Percentiles rank a stretch among this genome's conserved stretches.
phyloP scores from a whole-genome alignment of 1,140 invertebrate genomes.

The Dermatophagoides farinae region DNA sequence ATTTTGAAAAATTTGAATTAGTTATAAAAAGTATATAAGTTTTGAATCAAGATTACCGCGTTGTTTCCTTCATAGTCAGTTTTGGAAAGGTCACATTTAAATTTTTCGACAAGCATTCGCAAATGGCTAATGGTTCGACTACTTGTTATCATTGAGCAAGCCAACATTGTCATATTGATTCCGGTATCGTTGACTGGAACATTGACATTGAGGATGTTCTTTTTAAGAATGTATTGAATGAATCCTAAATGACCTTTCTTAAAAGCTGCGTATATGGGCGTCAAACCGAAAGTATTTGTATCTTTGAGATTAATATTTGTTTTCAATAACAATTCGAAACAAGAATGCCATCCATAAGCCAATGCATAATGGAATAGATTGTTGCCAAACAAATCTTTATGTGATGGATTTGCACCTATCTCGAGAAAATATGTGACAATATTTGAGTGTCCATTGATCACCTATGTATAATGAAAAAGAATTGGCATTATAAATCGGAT shows the following conservation, averaged over 20 bases:
- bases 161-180: constrained; percentile 24
- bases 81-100: constrained; percentile 26
- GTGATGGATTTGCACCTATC: constrained; percentile 29
- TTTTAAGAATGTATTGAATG: constrained; percentile 27
- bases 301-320: constrained; percentile 27
- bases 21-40: neutral
- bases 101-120: constrained; percentile 26
- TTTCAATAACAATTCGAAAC: constrained; percentile 28
- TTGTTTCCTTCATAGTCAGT: constrained; percentile 28
- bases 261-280: constrained; percentile 30
- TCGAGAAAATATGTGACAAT: constrained; percentile 31
- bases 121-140: constrained; percentile 25
- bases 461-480: constrained; percentile 1
- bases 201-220: constrained; percentile 31
- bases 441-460: constrained; percentile 33
- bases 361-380: constrained; percentile 33
- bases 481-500: neutral
- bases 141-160: constrained; percentile 5
- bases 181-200: constrained; percentile 26
- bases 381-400: constrained; percentile 31
- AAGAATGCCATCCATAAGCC: constrained; percentile 36
- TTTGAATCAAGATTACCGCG: constrained; percentile 23
- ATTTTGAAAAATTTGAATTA: neutral
- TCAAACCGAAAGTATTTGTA: constrained; percentile 33
- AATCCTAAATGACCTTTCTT: constrained; percentile 33